Conservation (phyloP, 1,140 invertebrate genomes). For the Tenebrio molitor region DNA sequence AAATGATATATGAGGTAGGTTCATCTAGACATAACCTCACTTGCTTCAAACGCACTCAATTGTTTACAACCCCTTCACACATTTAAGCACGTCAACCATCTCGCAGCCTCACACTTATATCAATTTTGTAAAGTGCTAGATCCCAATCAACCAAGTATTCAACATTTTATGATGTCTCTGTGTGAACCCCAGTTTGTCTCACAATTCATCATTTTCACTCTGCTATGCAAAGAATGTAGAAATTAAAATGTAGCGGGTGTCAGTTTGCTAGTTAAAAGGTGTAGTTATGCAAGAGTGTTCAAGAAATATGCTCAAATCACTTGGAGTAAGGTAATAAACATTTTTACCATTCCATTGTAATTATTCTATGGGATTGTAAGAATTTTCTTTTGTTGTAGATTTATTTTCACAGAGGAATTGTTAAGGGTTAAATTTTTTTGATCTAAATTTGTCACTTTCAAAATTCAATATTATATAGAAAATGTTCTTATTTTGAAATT, state of each 20-base stretch:
- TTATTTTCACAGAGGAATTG: no score
- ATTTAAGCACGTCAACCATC: neutral
- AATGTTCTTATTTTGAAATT: no score
- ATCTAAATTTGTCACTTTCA: no score
- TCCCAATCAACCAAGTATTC: neutral
- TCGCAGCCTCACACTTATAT: neutral
- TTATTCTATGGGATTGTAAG: no score
- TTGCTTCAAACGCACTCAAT: neutral
- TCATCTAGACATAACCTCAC: constrained; percentile 31
- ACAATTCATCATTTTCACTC: no score
- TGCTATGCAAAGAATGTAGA: no score
- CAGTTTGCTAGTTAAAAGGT: no score
- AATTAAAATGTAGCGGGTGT: no score
- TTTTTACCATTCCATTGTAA: neutral
- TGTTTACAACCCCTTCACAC: neutral
- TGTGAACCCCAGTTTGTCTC: no score
- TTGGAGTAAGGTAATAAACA: neutral
- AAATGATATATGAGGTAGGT: constrained; percentile 22
- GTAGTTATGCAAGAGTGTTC: neutral
- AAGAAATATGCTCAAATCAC: neutral
- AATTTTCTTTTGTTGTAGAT: no score
- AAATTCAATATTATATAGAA: no score
- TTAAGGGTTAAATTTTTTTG: no score
- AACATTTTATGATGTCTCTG: neutral
- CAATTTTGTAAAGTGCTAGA: neutral